These are phyloP conservation scores for Melanotaenia trifasciata DNA, from an alignment of 2,797 vertebrate species.

Conservation along the genomic window DNA sequence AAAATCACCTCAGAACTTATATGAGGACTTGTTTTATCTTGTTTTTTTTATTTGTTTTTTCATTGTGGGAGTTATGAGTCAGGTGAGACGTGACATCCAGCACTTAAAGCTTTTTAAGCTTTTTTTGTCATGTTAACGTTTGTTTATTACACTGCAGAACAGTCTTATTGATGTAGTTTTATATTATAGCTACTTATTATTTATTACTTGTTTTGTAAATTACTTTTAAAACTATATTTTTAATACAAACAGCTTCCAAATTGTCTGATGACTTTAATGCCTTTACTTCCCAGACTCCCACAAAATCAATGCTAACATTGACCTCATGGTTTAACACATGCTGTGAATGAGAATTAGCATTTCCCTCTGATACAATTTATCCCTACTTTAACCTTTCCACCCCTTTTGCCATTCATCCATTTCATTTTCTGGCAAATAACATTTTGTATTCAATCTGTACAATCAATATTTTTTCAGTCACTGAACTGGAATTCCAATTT, in stretches of 20 bases:
- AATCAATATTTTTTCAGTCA: conserved; percentile 55
- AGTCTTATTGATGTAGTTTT: not conserved
- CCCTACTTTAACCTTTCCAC: conserved; percentile 19
- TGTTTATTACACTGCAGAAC: not conserved
- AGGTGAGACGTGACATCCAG: not conserved
- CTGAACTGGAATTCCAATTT: conserved; percentile 47
- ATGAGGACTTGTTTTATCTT: not conserved
- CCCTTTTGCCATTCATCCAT: conserved; percentile 4
- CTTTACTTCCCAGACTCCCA: not conserved
- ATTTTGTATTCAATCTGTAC: conserved; percentile 50
- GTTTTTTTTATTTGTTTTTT: not conserved
- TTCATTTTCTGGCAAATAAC: conserved; percentile 45
- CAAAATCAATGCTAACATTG: conserved; percentile 25
- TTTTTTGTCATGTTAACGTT: not conserved
- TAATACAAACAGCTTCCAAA: not conserved
- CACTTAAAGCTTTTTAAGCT: no score
- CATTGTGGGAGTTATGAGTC: not conserved
- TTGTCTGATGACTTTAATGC: conserved; percentile 20
- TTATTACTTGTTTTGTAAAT: not conserved
- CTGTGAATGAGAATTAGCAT: conserved; percentile 45
- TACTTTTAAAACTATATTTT: no score
- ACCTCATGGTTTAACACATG: conserved; percentile 23
- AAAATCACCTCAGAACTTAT: not conserved
- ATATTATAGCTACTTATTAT: not conserved
- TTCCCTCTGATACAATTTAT: conserved; percentile 21